phyloP scores from a whole-genome alignment of 2,888 invertebrate genomes.

The Polydrusus cervinus region DNA sequence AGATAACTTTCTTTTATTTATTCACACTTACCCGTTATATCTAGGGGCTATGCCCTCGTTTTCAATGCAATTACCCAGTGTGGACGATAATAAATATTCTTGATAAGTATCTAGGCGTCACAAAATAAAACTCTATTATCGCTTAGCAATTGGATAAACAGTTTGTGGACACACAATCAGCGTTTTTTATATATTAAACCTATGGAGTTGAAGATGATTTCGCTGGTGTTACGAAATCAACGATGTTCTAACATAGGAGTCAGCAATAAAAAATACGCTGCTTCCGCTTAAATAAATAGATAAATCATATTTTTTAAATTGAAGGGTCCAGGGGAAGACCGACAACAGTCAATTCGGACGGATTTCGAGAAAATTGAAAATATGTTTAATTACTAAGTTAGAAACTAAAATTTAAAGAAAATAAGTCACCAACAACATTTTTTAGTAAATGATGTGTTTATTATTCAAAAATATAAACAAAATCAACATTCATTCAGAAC shows the following conservation, averaged over 20 bases:
- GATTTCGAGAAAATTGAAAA: too few relatives aligned
- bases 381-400: too few relatives aligned
- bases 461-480: too few relatives aligned
- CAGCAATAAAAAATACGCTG: not conserved
- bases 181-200: not conserved
- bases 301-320: too few relatives aligned
- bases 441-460: too few relatives aligned
- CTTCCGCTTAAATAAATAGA: not conserved
- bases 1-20: too few relatives aligned
- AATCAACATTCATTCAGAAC: too few relatives aligned
- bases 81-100: conserved; percentile 52
- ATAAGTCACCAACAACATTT: too few relatives aligned
- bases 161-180: not conserved
- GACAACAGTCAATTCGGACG: too few relatives aligned
- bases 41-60: conserved; percentile 66
- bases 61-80: conserved; percentile 70
- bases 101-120: not conserved
- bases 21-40: conserved; percentile 60
- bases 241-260: not conserved
- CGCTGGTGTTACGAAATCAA: not conserved
- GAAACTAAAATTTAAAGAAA: too few relatives aligned
- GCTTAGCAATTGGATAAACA: not conserved
- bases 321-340: too few relatives aligned
- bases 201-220: not conserved
- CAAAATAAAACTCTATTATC: not conserved